Percentiles rank a stretch among this genome's conserved stretches.
phyloP scores from a whole-genome alignment of 2,888 invertebrate genomes.

The Platynereis dumerilii region DNA sequence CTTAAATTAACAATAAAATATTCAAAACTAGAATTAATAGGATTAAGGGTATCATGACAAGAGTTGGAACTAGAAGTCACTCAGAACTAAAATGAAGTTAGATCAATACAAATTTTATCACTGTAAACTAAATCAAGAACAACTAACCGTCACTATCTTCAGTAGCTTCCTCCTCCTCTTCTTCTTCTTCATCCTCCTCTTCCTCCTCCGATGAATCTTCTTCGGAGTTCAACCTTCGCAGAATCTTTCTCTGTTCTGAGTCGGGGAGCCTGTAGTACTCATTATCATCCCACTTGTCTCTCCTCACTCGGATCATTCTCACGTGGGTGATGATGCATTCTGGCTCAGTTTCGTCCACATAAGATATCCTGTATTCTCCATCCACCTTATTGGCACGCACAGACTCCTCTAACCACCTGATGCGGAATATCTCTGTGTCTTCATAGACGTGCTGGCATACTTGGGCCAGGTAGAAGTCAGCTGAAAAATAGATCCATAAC shows the following conservation, averaged over 20 bases:
- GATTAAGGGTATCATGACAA: no score
- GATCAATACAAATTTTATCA: no score
- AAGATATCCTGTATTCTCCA: constrained; percentile 8
- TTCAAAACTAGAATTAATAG: no score
- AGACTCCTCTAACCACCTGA: constrained; percentile 33
- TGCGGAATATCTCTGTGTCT: constrained; percentile 17
- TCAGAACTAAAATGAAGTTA: no score
- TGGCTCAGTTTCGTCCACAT: constrained; percentile 10
- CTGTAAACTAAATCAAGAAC: no score
- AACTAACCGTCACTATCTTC: constrained; percentile 3
- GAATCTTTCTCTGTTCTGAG: constrained; percentile 6
- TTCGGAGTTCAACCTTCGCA: background rate
- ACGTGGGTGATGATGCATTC: constrained; percentile 18
- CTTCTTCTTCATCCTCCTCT: constrained; percentile 28
- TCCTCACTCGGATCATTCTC: constrained; percentile 8
- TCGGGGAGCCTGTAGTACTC: constrained; percentile 8
- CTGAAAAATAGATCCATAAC: no score
- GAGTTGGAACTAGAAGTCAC: no score
- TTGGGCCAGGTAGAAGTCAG: constrained; percentile 33
- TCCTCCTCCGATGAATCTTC: constrained; percentile 32
- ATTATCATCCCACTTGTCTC: constrained; percentile 11
- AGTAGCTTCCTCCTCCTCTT: constrained; percentile 7
- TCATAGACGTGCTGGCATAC: constrained; percentile 31
- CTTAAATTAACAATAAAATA: no score
- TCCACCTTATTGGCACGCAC: background rate